Evolutionary conservation across 2,113 vertebrate genomes (phyloP), one percentile per base, ranked within the genome.

Genomic region (Vicugna pacos): DNA sequence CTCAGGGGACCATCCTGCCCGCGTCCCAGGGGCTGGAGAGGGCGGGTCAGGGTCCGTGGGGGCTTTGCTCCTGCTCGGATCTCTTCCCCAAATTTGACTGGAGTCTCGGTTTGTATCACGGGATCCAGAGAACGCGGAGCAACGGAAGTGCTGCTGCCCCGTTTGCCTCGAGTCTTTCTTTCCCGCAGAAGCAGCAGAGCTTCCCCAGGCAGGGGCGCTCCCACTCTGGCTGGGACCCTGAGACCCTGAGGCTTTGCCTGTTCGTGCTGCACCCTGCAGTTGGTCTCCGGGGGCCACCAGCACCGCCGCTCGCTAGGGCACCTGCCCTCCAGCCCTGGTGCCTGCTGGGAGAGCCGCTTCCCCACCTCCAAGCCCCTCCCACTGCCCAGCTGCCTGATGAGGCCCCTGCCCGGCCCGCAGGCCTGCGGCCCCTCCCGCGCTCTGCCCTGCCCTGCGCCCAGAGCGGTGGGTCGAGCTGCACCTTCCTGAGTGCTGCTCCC

Each of bases 391-490:
- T 3, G 46, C 60, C n/a, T 9, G 42, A 3, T 1, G 35, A 8
- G 58, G 35, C 38, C 38, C 38, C 38, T 42, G 38, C 38, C 38
- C 38, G 38, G 38, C 38, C 38, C 38, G 38, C 38, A 42, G 4
- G 38, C 38, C 28, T 64, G 62, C 12, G 11, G 28, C 26, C 28
- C 26, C 60, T 50, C 28, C 60, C 30, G 8, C 8, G 42, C 19
- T 64, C 12, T 11, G 17, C 28, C 62, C 42, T n/a, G 19, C 30
- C 30, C 48, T 7, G 3, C 2, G 8, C 24, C 16, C n/a, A 42
- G 35, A 9, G 12, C 6, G 35, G 5, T 0, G 3, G 54, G 10
- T 0, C 1, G 4, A 26, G 19, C 8, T 0, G 13, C 7, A 6
- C 1, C 69, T 16, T 38, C 19, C 58, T 1, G 10, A 14, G 19